Base-by-base conservation (phyloP, 53 echinoderm and acorn worm species). In the Hippasteria phrygiana region DNA sequence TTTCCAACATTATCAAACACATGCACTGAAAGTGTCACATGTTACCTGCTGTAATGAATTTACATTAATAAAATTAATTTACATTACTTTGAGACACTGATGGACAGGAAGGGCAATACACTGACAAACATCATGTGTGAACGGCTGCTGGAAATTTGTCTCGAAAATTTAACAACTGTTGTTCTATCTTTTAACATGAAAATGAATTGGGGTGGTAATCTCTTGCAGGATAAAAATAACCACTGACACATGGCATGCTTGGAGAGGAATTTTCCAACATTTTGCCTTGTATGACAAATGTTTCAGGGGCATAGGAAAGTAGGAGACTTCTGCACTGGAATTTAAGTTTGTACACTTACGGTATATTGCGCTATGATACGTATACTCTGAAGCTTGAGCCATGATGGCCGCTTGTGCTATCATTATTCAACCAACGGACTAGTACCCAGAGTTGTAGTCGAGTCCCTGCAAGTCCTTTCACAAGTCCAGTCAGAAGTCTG, bases 71-170 rank as follows among this genome's bases (percentile, higher is more conserved):
- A 2, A 59, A 8, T 22, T n/a, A 22, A 54, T 4, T 3, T 20
- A 13, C 54, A 59, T 17, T 22, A 17, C 59, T 59, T n/a, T n/a
- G n/a, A n/a, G 59, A 17, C 22, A 59, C 22, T 4, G 17, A 10
- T 18, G 20, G 14, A 51, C 51, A 10, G 12, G 59, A 24, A 59
- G 26, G 59, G 26, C 7, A 59, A 32, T 27, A 20, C 76, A 51
- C 14, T 76, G 76, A 76, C 76, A 48, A 47, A 76, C 76, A 76
- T 76, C 18, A 35, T 33, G 54, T 76, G 31, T 34, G 31, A 54
- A 53, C 26, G n/a, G n/a, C n/a, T 34, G 48, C 76, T 54, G 76
- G 53, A 76, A 14, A 76, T 76, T 51, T 12, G 26, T 33, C 31
- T 4, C 32, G 53, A 50, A 54, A 31, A 43, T 76, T 14, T 6